Conservation (phyloP, 2,113 vertebrate genomes). For the Mobula birostris region DNA sequence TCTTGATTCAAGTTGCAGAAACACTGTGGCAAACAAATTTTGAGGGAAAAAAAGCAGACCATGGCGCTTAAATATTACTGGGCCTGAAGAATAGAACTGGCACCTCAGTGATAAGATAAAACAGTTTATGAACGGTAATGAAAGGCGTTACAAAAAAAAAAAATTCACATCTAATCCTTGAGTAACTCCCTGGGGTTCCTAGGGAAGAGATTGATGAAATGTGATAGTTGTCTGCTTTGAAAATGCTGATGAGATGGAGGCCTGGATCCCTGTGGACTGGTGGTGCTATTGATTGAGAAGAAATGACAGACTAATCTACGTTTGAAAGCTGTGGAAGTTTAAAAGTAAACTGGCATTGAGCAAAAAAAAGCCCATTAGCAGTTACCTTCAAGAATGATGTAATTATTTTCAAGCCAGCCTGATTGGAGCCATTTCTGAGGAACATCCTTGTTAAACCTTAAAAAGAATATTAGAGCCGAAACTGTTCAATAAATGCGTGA, state of each 20-base stretch:
- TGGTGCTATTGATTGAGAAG: constrained; percentile 25
- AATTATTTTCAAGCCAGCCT: no score
- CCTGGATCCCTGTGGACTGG: constrained; percentile 24
- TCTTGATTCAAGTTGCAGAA: neutral
- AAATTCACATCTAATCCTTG: constrained; percentile 15
- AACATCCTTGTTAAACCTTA: neutral
- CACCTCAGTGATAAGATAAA: neutral
- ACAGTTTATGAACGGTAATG: constrained; percentile 10
- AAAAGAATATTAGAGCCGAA: neutral
- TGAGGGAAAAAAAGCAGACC: neutral
- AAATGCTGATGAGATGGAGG: constrained; percentile 5
- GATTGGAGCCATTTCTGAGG: neutral
- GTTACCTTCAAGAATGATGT: neutral
- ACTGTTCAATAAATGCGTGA: neutral
- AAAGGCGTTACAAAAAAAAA: constrained; percentile 13
- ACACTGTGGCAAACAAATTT: neutral
- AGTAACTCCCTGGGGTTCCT: constrained; percentile 1
- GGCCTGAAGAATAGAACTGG: neutral
- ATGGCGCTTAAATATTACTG: neutral
- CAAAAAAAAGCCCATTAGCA: constrained; percentile 13
- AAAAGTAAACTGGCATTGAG: constrained; percentile 1
- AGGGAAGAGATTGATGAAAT: constrained; percentile 18
- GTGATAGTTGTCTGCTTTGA: constrained; percentile 29
- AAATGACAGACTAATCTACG: constrained; percentile 13
- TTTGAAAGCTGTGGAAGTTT: constrained; percentile 27